These are phyloP conservation scores for Chrysocyon brachyurus DNA, from an alignment of 2,797 vertebrate species.

Conservation along the genomic window DNA sequence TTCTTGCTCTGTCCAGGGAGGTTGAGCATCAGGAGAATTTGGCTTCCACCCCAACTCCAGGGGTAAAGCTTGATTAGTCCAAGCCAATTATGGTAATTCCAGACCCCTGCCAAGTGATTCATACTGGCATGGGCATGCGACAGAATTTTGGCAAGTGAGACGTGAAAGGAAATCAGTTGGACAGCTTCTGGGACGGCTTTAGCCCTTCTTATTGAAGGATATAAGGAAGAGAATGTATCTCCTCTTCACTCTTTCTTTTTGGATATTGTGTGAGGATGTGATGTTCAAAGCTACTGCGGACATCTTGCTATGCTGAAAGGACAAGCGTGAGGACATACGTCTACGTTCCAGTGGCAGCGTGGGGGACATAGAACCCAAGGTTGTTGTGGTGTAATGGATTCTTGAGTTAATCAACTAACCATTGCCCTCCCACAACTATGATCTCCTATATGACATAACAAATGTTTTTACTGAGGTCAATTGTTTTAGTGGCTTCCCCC, in stretches of 20 bases:
- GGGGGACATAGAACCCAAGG: neutral
- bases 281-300: neutral
- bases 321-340: neutral
- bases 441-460: neutral
- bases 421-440: neutral
- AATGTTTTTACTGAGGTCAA: neutral
- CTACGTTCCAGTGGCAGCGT: neutral
- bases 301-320: neutral
- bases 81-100: slow-evolving; percentile 72
- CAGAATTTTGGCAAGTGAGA: slow-evolving; percentile 73
- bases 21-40: slow-evolving; percentile 63
- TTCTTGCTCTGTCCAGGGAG: neutral
- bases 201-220: slow-evolving; percentile 39
- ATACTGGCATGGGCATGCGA: slow-evolving; percentile 64
- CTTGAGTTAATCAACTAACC: neutral
- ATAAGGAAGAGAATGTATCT: neutral
- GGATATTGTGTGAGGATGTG: neutral
- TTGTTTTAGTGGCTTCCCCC: neutral
- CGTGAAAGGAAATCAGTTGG: slow-evolving; percentile 53
- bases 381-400: neutral
- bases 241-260: slow-evolving; percentile 29
- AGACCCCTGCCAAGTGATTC: slow-evolving; percentile 68
- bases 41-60: slow-evolving; percentile 52
- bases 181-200: slow-evolving; percentile 51
- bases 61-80: slow-evolving; percentile 73